phyloP scores from a whole-genome alignment of 2,113 vertebrate species.

The Zosterops lateralis region DNA sequence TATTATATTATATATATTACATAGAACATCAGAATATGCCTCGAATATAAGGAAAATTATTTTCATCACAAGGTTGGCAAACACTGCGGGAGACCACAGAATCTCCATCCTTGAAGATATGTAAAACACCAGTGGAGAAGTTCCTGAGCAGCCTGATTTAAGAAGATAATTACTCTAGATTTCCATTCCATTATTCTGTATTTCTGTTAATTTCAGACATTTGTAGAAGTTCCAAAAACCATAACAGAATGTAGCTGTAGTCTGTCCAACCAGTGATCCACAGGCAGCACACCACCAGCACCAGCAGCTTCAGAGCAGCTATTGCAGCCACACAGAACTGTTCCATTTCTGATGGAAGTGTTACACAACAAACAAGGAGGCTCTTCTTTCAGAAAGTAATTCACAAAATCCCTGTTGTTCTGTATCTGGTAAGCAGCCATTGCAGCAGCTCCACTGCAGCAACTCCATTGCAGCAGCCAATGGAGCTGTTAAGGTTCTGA shows the following conservation, averaged over 20 bases:
- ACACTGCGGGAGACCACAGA: background rate
- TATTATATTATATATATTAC: background rate
- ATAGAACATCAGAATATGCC: background rate
- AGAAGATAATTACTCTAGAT: background rate
- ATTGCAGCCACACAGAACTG: background rate
- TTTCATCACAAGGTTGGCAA: background rate
- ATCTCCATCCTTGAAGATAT: background rate
- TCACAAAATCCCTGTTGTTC: background rate
- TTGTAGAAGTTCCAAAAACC: background rate
- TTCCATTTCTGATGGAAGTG: background rate
- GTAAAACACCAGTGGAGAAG: background rate
- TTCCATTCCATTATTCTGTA: background rate
- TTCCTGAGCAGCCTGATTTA: background rate
- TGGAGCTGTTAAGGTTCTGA: no score
- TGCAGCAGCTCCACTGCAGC: no score
- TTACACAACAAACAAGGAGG: background rate
- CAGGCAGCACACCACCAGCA: background rate
- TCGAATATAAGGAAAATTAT: background rate
- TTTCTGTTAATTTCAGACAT: background rate
- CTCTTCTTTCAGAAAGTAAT: background rate
- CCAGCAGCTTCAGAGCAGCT: background rate
- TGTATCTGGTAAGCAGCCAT: background rate
- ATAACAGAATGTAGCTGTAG: background rate
- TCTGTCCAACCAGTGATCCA: background rate
- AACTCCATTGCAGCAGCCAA: no score